phyloP scores from a whole-genome alignment of 2,113 vertebrate genomes.

The Microcebus lehilahytsara region DNA sequence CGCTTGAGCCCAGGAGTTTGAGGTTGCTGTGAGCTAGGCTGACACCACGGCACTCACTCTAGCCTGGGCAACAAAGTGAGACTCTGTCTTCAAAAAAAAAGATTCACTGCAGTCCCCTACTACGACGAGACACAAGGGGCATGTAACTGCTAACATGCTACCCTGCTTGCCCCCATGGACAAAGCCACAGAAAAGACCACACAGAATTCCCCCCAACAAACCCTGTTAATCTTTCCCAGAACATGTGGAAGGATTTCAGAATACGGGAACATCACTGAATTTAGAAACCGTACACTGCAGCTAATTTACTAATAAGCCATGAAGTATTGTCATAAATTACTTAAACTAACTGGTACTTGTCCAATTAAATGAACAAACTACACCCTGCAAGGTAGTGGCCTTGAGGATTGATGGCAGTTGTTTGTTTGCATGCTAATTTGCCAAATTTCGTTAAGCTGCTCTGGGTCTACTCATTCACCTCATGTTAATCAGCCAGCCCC shows the following conservation, averaged over 20 bases:
- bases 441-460: slow-evolving; percentile 63
- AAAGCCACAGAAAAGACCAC: not conserved
- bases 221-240: not conserved
- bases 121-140: not conserved
- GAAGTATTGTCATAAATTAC: slow-evolving; percentile 76
- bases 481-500: slow-evolving; percentile 62
- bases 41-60: too few relatives aligned
- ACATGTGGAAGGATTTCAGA: not conserved
- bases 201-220: not conserved
- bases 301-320: slow-evolving; percentile 77
- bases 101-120: not conserved
- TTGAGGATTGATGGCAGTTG: slow-evolving; percentile 68
- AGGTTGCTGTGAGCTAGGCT: too few relatives aligned
- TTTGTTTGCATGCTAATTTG: slow-evolving; percentile 77
- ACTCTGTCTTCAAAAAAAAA: not conserved
- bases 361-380: slow-evolving; percentile 79
- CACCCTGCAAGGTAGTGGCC: slow-evolving; percentile 60
- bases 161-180: not conserved
- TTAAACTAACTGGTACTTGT: slow-evolving; percentile 77
- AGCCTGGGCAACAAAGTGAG: too few relatives aligned
- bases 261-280: not conserved
- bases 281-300: slow-evolving; percentile 54
- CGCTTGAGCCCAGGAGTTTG: too few relatives aligned
- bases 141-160: fast-evolving
- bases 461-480: slow-evolving; percentile 61